Conservation (phyloP, 2,113 vertebrate species). For the Myrmecobius fasciatus region DNA sequence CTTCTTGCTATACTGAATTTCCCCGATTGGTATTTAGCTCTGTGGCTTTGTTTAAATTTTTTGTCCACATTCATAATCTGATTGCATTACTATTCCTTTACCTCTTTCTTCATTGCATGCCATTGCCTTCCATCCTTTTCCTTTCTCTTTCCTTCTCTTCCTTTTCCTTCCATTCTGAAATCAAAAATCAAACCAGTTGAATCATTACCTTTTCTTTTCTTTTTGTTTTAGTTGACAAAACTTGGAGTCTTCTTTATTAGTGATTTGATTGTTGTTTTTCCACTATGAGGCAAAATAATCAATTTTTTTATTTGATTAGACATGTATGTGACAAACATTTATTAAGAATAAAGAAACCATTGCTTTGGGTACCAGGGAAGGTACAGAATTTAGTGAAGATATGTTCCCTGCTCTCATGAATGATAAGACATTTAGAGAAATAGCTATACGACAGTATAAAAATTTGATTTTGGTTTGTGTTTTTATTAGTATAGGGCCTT, state of each 20-base stretch:
- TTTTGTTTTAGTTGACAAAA: not conserved
- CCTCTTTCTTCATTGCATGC: not conserved
- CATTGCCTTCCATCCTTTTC: not conserved
- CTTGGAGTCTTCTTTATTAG: not conserved
- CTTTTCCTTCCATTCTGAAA: too few species aligned
- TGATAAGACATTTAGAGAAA: not conserved
- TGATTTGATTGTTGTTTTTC: not conserved
- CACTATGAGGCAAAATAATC: not conserved
- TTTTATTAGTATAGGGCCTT: not conserved
- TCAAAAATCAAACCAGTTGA: not conserved
- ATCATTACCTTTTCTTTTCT: not conserved
- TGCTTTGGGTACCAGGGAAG: not conserved
- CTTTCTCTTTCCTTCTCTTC: not conserved
- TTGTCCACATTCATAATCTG: not conserved
- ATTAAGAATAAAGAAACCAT: not conserved
- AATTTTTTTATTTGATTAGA: not conserved
- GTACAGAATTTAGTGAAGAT: not conserved
- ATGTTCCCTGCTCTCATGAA: not conserved
- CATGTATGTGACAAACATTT: not conserved
- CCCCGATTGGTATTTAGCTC: not conserved
- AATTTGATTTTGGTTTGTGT: not conserved
- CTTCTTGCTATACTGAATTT: not conserved
- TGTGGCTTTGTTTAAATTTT: not conserved
- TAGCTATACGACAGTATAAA: not conserved
- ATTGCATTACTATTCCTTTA: not conserved